Conservation (phyloP, 1,140 invertebrate genomes). For the Calycopis cecrops region DNA sequence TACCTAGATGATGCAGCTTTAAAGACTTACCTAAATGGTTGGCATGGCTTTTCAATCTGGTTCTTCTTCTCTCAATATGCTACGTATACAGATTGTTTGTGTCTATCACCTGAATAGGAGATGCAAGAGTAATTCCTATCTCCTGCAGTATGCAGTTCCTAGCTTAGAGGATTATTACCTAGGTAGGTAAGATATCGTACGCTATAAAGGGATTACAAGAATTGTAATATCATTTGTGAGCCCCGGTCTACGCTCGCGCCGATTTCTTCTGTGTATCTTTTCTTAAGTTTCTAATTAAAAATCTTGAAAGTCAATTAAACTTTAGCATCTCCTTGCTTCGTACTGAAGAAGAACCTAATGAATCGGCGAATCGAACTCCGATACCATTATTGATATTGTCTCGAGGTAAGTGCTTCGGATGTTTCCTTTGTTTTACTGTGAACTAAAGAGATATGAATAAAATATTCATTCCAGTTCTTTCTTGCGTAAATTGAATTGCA, state of each 20-base stretch:
- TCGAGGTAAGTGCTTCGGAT: conserved; percentile 9
- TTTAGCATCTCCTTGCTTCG: conserved; percentile 38
- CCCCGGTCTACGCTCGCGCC: conserved; percentile 24
- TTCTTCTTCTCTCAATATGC: too few species aligned
- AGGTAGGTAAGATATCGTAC: conserved; percentile 1
- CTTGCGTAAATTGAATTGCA: too few species aligned
- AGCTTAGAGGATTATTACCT: too few species aligned
- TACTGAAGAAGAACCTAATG: conserved; percentile 40
- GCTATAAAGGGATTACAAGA: conserved; percentile 23
- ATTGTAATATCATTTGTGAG: conserved; percentile 46
- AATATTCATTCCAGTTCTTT: too few species aligned
- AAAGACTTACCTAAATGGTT: too few species aligned
- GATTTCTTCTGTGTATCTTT: conserved; percentile 52
- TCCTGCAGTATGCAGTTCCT: too few species aligned
- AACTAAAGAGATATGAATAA: neutral
- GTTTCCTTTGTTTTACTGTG: neutral
- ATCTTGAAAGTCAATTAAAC: conserved; percentile 69
- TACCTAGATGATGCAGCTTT: too few species aligned
- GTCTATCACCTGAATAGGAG: too few species aligned
- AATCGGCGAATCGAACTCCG: conserved; percentile 48
- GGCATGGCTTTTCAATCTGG: too few species aligned
- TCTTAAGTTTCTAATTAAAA: conserved; percentile 68
- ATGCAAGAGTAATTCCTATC: too few species aligned
- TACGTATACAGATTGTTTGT: too few species aligned
- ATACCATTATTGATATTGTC: conserved; percentile 20